Conservation (phyloP, 2,113 vertebrate genomes). For the Crocuta crocuta region DNA sequence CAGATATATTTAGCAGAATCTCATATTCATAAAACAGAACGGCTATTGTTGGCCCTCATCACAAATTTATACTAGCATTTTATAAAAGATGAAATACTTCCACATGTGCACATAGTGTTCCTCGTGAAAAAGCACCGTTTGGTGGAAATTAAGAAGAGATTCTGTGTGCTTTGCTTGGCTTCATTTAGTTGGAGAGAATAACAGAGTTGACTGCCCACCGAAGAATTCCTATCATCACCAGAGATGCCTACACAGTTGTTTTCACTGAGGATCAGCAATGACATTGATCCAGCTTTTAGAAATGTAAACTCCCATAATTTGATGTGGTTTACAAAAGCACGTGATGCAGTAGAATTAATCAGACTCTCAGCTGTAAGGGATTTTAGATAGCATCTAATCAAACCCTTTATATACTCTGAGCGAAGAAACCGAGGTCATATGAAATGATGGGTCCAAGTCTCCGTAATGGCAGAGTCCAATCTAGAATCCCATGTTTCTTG, state of each 20-base stretch:
- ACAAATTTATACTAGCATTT: conserved; percentile 19
- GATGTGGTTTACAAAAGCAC: not conserved
- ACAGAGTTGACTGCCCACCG: not conserved
- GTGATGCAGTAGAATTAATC: not conserved
- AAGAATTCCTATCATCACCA: not conserved
- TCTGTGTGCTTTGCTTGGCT: not conserved
- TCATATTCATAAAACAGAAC: not conserved
- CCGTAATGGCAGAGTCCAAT: not conserved
- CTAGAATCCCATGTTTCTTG: not conserved
- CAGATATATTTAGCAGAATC: not conserved
- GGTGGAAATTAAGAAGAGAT: not conserved
- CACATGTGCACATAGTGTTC: not conserved
- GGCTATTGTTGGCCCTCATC: not conserved
- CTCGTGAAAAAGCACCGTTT: not conserved
- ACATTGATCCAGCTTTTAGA: not conserved
- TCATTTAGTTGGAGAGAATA: not conserved
- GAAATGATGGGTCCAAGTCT: not conserved
- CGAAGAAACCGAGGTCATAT: not conserved
- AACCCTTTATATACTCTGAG: not conserved
- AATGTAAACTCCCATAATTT: not conserved
- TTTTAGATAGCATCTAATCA: not conserved
- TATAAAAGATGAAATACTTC: conserved; percentile 38
- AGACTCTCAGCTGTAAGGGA: not conserved
- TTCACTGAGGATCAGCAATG: not conserved
- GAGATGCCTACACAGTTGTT: not conserved